Percentiles rank a stretch among this genome's conserved stretches.
These are phyloP conservation scores for Zoroaster sp. DNA, from an alignment of 53 echinoderm and acorn worm genomes.

Conservation along the genomic window DNA sequence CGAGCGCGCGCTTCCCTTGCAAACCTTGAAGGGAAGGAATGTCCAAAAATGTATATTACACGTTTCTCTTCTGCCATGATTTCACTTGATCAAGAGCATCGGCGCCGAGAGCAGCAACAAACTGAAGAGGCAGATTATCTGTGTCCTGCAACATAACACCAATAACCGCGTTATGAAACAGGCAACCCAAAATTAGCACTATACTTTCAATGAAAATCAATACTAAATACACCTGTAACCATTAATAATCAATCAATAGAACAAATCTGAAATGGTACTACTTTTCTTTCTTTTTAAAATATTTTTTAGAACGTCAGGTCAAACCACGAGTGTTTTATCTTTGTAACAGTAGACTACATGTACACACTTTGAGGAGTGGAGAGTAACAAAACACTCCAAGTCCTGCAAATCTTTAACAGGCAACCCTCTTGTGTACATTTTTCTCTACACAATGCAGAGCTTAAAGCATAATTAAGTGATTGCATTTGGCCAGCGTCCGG, in stretches of 20 bases:
- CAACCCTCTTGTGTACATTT: neutral
- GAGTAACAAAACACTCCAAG: neutral
- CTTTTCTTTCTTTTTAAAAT: neutral
- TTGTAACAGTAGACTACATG: too few relatives aligned
- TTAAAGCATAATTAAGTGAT: neutral
- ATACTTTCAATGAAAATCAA: neutral
- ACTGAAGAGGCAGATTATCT: neutral
- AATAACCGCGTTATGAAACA: neutral
- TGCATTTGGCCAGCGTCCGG: neutral
- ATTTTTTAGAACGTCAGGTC: neutral
- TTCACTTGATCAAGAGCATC: neutral
- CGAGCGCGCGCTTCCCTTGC: neutral
- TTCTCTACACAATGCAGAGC: neutral
- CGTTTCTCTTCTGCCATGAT: neutral
- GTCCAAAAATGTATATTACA: neutral
- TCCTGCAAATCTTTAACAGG: neutral
- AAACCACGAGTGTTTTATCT: too few relatives aligned
- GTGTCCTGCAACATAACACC: neutral
- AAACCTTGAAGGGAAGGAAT: constrained; percentile 3
- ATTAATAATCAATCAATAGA: neutral
- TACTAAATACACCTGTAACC: neutral
- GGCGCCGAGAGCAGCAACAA: neutral
- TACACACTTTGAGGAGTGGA: too few relatives aligned
- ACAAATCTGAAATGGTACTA: neutral
- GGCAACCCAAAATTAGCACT: neutral